Base-by-base conservation (phyloP, 2,113 vertebrate genomes). In the Aspidoscelis tigris region DNA sequence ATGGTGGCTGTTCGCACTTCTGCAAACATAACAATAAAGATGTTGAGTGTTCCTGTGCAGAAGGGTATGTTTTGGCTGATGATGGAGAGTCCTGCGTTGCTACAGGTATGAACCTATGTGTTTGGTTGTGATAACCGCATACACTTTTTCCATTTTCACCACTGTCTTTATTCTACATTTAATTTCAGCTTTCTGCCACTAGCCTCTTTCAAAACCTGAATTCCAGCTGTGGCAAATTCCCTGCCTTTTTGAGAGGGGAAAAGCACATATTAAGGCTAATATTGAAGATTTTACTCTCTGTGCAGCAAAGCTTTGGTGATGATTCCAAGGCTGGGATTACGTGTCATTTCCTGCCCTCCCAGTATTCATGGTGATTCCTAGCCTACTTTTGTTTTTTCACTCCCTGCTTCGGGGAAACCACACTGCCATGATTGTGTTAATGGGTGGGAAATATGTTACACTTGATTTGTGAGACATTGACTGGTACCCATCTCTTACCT, bases 1-100 rank as follows among this genome's bases (percentile, higher is more conserved):
- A 99, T 0, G 98, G 98, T 0, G 97, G 95, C 55, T 99, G 98
- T 6, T 92, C 97, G 5, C 98, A 99, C 50, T 99, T 97, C 95
- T 99, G 98, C 93, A 87, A 22, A 0, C 85, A 97, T 64, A 81
- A 81, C 4, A 21, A 47, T 26, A 95, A 93, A 2, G 86, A 58
- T 0, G 91, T 97, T 0, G 0, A 84, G 5, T 99, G 98, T 66
- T 97, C 95, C 12, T 99, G 98, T 2, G 96, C 97, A 2, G 90
- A 86, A 0, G 97, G 98, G 0, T 99, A 99, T n/a, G 80, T n/a
- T 74, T 94, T 99, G 26, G 95, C 55, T 0, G 82, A 95, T 0
- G 91, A 98, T 1, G 91, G 95, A 58, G 97, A 97, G 78, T 92
- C 90, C 47, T 99, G 98, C 82, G 2, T 93, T 76, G 93, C 98